Evolutionary conservation across 2,888 invertebrate genomes (phyloP), one percentile per base, ranked within the genome.

Genomic region (Perithous albicinctus): DNA sequence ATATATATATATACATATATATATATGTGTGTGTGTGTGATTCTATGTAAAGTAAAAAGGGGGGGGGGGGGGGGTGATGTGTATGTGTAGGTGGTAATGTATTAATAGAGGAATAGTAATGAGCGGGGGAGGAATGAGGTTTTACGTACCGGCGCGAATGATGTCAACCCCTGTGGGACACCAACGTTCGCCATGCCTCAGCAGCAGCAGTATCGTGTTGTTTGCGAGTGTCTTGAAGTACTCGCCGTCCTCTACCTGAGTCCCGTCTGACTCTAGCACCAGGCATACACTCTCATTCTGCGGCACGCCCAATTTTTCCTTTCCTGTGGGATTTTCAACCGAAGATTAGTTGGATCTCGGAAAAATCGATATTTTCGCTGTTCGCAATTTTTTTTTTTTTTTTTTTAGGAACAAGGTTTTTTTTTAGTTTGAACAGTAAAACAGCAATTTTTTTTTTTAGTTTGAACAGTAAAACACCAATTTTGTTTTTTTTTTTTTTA

Each of bases 181-280:
- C 98, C 98, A 98, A 93, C 97, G 95, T 94, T 98, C 98, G 86
- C 97, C 97, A 90, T 96, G 96, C 92, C 98, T 95, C 93, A 98
- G 95, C 93, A 98, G 94, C 93, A 98, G 95, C 91, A 98, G 95
- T 89, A 98, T 96, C 85, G 98, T 97, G 94, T 98, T 97, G 93
- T 97, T 97, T 84, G 98, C 97, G 90, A 98, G 95, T 82, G 98
- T 98, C 90, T 97, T 96, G 95, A 98, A 98, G 94, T 98, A 98
- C 92, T 98, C 98, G 89, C 98, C 97, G 95, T 98, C 98, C 93
- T 98, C 98, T 67, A 98, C 97, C 94, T 98, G 98, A 86, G 98
- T 98, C 90, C 99, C 99, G 96, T 98, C 99, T 91, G 96, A 96
- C 94, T 98, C 98, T 88, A 98, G 94, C 92, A 98, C 98, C 93